A percentile compares a stretch with the other conserved stretches of the same genome.
phyloP scores from a whole-genome alignment of 2,888 invertebrate species.

The Luperina nickerlii region DNA sequence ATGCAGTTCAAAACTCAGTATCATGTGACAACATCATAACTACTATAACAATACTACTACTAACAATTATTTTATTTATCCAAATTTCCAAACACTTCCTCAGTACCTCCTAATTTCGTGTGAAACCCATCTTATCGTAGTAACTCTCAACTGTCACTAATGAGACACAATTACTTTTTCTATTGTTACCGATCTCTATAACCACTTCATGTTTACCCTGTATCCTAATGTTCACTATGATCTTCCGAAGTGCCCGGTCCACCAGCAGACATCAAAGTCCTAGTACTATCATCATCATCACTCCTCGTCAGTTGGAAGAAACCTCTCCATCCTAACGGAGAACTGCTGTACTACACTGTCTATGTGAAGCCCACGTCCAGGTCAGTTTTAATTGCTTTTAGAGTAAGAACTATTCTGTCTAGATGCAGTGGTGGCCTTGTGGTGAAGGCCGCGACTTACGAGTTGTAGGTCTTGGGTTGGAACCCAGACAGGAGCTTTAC shows the following conservation, averaged over 20 bases:
- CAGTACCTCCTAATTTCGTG: neutral
- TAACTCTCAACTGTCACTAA: too few relatives aligned
- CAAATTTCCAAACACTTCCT: neutral
- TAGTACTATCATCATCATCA: slow-evolving; percentile 94
- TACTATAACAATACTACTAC: neutral
- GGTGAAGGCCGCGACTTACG: too few relatives aligned
- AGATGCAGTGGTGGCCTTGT: neutral
- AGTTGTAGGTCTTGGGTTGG: too few relatives aligned
- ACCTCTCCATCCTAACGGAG: slow-evolving; percentile 95
- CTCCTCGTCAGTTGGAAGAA: slow-evolving; percentile 96
- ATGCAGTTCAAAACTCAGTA: neutral
- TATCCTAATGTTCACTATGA: too few relatives aligned
- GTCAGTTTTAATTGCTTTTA: slow-evolving; percentile 68
- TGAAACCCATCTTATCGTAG: neutral
- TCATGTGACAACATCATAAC: too few relatives aligned
- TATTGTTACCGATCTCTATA: neutral
- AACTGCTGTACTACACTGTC: slow-evolving; percentile 94
- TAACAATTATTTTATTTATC: too few relatives aligned
- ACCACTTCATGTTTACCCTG: neutral
- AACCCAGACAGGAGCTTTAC: too few relatives aligned
- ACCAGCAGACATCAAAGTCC: slow-evolving; percentile 95
- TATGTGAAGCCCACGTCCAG: slow-evolving; percentile 91
- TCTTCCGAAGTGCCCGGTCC: slow-evolving; percentile 93
- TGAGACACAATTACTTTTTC: too few relatives aligned
- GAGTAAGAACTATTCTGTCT: neutral